Conservation (phyloP, 2,797 vertebrate species). For the Danio choprae region DNA sequence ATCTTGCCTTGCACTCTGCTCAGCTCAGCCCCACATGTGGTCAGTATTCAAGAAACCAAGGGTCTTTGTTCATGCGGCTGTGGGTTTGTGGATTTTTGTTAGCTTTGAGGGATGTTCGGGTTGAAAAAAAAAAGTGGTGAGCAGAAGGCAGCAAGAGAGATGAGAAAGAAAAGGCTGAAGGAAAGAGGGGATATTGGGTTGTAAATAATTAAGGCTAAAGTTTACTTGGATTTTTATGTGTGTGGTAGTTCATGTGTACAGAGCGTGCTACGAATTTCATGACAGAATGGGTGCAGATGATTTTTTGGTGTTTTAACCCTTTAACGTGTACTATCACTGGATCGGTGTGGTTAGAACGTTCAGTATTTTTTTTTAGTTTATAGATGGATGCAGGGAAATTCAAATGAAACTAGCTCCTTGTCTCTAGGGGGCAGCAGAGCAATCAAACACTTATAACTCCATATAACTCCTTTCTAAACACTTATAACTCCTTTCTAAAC, state of each 20-base stretch:
- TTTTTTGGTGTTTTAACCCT: too few species aligned
- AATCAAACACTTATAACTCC: slow-evolving; percentile 38
- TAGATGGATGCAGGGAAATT: slow-evolving; percentile 2
- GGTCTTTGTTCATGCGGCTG: slow-evolving; percentile 25
- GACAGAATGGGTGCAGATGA: too few species aligned
- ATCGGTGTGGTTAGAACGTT: too few species aligned
- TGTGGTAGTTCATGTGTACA: neutral
- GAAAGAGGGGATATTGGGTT: neutral
- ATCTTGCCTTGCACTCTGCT: slow-evolving; percentile 24
- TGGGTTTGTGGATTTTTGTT: slow-evolving; percentile 27
- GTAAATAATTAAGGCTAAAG: neutral
- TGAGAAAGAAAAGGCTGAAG: neutral
- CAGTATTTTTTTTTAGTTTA: too few species aligned
- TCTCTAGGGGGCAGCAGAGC: slow-evolving; percentile 20
- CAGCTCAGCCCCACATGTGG: slow-evolving; percentile 34
- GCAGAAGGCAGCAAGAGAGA: slow-evolving; percentile 5
- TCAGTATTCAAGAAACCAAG: slow-evolving; percentile 41
- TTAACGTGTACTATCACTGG: too few species aligned
- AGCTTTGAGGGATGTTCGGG: slow-evolving; percentile 34
- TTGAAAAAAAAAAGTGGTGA: slow-evolving; percentile 22
- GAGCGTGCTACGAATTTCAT: too few species aligned
- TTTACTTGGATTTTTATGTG: neutral
- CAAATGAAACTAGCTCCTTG: slow-evolving; percentile 25
- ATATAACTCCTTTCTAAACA: too few species aligned
- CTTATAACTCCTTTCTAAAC: too few species aligned